Evolutionary conservation across 2,113 vertebrate genomes (phyloP).

Genomic region (Ictalurus furcatus): DNA sequence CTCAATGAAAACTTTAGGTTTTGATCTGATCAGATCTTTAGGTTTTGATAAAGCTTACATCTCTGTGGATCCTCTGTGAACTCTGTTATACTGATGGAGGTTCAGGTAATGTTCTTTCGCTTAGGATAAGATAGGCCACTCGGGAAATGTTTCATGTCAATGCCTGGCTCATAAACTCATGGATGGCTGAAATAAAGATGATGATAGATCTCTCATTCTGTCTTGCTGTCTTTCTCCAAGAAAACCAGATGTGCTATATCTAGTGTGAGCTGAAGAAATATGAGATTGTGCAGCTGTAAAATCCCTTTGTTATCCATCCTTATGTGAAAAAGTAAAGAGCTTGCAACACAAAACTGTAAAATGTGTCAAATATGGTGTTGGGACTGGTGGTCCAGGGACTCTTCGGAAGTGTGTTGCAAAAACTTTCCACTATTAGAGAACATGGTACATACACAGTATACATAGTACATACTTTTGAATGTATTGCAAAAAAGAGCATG

Average conservation of each 20-base stretch:
- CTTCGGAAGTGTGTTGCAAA: neutral
- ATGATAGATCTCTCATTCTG: neutral
- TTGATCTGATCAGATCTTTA: neutral
- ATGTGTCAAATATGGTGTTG: neutral
- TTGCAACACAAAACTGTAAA: neutral
- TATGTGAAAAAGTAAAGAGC: neutral
- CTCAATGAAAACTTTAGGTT: neutral
- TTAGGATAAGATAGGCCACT: neutral
- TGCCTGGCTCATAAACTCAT: neutral
- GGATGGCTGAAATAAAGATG: conserved; percentile 31
- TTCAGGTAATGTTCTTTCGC: neutral
- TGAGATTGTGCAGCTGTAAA: neutral
- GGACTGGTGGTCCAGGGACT: neutral
- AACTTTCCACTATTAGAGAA: neutral
- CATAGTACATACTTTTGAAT: too few relatives aligned
- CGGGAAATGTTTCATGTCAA: neutral
- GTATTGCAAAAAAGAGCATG: too few relatives aligned
- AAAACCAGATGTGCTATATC: neutral
- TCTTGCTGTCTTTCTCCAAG: neutral
- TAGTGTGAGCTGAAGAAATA: neutral
- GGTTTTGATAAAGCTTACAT: neutral
- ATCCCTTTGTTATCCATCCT: neutral
- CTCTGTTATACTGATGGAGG: neutral
- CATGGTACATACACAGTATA: neutral
- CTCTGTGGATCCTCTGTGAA: neutral